Evolutionary conservation across 1,140 invertebrate genomes (phyloP).

Genomic region (Drosophila teissieri): DNA sequence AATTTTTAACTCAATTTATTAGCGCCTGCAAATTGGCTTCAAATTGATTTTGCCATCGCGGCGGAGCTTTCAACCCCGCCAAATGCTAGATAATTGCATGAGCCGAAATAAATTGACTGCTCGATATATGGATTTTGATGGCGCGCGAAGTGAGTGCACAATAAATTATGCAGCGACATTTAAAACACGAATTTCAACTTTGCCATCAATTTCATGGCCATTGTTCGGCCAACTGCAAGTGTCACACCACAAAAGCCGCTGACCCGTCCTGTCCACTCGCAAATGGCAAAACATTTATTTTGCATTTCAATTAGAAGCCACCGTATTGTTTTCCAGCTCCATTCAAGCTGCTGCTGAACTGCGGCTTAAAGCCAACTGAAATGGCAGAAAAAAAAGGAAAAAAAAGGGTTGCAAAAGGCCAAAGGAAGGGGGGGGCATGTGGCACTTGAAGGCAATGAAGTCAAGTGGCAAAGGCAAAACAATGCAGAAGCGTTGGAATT

Average conservation of each 20-base stretch:
- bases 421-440: conserved; percentile 15
- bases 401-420: conserved; percentile 39
- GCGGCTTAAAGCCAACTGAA: conserved; percentile 21
- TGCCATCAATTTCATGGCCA: conserved; percentile 48
- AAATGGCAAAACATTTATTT: conserved; percentile 75
- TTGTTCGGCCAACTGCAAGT: conserved; percentile 56
- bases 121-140: conserved; percentile 52
- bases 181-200: conserved; percentile 68
- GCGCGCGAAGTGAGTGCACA: conserved; percentile 6
- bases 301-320: conserved; percentile 43
- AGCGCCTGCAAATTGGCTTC: conserved; percentile 69
- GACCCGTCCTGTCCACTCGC: conserved; percentile 44
- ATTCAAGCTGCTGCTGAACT: background rate
- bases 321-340: conserved; percentile 30
- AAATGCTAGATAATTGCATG: conserved; percentile 39
- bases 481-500: conserved; percentile 75
- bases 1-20: conserved; percentile 82
- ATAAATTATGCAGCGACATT: conserved; percentile 64
- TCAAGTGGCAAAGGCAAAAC: conserved; percentile 76
- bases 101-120: conserved; percentile 54
- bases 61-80: background rate
- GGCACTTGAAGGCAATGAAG: conserved; percentile 73
- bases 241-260: conserved; percentile 32
- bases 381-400: background rate
- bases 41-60: conserved; percentile 66